Base-by-base conservation (phyloP, 2,888 invertebrate species). In the Agonopterix heracliana region DNA sequence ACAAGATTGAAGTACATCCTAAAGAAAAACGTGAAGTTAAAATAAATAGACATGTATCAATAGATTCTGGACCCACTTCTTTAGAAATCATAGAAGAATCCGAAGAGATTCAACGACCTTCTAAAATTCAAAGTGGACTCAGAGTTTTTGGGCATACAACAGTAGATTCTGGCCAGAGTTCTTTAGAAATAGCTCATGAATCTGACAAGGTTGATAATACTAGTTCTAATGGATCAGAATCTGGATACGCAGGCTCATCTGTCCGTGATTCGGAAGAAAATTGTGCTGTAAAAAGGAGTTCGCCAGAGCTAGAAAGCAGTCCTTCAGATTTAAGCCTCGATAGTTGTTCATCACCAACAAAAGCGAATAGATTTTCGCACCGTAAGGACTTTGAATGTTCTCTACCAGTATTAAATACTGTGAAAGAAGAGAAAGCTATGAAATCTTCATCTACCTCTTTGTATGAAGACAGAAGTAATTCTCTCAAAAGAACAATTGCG, bases 161-260 rank as follows among this genome's bases (percentile, higher is more conserved):
- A 26, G 1, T 26, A 26, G 26, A 26, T 26, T 26, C 17, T 17
- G 17, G 17, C 2, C 17, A 2, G 17, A 17, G 3, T 17, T 17
- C 26, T 26, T 5, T 26, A 26, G 26, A 26, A 26, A 7, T 26
- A 26, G 26, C 26, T 26, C 26, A 26, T 26, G 26, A 26, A 26
- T 26, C 26, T 26, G 26, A 26, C 7, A 74, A 65, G 63, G 54
- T 57, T 14, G 73, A 78, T 50, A 65, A 66, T 55, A 56, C 56
- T 2, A 78, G 76, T 59, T 73, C 65, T 38, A 75, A 70, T 56
- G 71, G 64, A 34, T 78, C 82, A 41, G 78, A 81, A 60, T 81
- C 79, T 41, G 78, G 75, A 10, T 78, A 76, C 47, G 70, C 72
- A 35, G 80, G 71, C 35, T 78, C 76, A 9, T 70, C 68, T 38